Conservation (phyloP, 2,888 invertebrate genomes). For the Priocnemis perturbator region DNA sequence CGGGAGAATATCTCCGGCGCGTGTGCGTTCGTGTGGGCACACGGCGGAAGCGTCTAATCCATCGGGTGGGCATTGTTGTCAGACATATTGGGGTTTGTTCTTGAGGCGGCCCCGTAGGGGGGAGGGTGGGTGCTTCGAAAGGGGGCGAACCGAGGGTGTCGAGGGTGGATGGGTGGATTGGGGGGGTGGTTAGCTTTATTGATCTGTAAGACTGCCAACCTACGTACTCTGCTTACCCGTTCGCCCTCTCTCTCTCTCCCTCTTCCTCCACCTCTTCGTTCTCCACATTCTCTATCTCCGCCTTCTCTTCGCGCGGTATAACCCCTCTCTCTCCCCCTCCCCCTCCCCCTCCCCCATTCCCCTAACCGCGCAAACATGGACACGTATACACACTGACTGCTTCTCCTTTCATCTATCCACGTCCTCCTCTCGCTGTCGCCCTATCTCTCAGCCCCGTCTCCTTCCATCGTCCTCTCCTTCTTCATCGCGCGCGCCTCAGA, state of each 20-base stretch:
- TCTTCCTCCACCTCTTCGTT: slow-evolving; percentile 53
- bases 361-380: too few species aligned
- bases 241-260: slow-evolving; percentile 49
- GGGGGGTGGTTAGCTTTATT: slow-evolving; percentile 74
- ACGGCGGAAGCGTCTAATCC: slow-evolving; percentile 69
- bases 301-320: slow-evolving; percentile 56
- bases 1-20: slow-evolving; percentile 7
- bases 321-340: slow-evolving; percentile 34
- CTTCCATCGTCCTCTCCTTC: slow-evolving; percentile 5
- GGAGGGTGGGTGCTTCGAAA: slow-evolving; percentile 47
- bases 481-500: background rate
- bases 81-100: slow-evolving; percentile 74
- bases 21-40: slow-evolving; percentile 42
- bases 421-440: slow-evolving; percentile 35
- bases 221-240: slow-evolving; percentile 56
- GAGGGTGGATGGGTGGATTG: slow-evolving; percentile 62
- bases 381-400: slow-evolving; percentile 6
- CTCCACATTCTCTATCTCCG: slow-evolving; percentile 54
- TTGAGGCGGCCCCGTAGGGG: slow-evolving; percentile 67
- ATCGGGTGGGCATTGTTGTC: slow-evolving; percentile 70
- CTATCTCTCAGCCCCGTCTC: slow-evolving; percentile 26
- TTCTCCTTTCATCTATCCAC: slow-evolving; percentile 42
- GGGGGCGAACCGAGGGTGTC: slow-evolving; percentile 58
- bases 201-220: slow-evolving; percentile 75
- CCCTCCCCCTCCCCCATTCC: slow-evolving; percentile 10